Percentiles rank a stretch among this genome's conserved stretches.
These are phyloP conservation scores for Elegia similella DNA, from an alignment of 2,888 invertebrate genomes.

Conservation along the genomic window DNA sequence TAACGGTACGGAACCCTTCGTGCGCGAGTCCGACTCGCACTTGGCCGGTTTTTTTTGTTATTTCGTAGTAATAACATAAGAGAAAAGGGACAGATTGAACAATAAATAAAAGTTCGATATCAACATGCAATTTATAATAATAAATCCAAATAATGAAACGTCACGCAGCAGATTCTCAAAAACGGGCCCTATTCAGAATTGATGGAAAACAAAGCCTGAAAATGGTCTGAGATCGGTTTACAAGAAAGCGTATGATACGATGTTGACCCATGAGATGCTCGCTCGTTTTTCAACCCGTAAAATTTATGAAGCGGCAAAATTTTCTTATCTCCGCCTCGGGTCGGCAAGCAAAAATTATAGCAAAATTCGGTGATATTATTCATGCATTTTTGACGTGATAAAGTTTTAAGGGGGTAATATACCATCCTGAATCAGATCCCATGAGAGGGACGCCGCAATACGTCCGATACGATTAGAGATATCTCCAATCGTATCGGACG, in stretches of 20 bases:
- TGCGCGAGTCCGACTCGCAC: too few relatives aligned
- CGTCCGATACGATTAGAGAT: too few relatives aligned
- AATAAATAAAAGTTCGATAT: too few relatives aligned
- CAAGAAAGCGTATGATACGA: conserved; percentile 30
- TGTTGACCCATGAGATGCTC: conserved; percentile 41
- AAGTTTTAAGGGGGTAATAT: too few relatives aligned
- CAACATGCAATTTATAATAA: neutral
- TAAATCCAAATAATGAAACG: neutral
- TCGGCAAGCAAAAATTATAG: conserved; percentile 1
- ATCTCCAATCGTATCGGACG: too few relatives aligned
- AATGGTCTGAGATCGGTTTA: conserved; percentile 22
- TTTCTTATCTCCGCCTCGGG: conserved; percentile 39
- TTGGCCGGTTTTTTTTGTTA: too few relatives aligned
- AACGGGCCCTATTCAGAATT: neutral
- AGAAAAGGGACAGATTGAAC: too few relatives aligned
- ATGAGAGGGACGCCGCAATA: too few relatives aligned
- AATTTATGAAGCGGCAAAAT: conserved; percentile 48
- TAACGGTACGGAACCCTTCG: too few relatives aligned
- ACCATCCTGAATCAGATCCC: too few relatives aligned
- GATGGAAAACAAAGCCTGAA: conserved; percentile 5
- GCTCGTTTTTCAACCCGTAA: conserved; percentile 45
- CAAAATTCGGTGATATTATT: conserved; percentile 5
- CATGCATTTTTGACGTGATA: neutral
- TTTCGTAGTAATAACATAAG: too few relatives aligned
- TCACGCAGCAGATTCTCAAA: neutral